phyloP scores from a whole-genome alignment of 2,113 vertebrate species.

The Glaucomys volans region DNA sequence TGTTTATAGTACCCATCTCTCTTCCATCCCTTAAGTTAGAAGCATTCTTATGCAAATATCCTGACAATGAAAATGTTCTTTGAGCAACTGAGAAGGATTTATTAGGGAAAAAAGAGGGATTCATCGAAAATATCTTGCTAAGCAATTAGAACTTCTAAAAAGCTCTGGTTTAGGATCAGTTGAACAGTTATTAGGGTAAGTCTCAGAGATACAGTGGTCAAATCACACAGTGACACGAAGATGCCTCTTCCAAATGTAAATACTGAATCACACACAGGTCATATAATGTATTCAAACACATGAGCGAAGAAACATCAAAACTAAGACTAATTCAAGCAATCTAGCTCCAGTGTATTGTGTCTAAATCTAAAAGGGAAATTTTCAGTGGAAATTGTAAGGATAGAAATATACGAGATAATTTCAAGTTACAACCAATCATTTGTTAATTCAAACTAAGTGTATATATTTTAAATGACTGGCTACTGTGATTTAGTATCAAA shows the following conservation, averaged over 20 bases:
- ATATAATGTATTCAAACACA: not conserved
- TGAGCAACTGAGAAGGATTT: conserved; percentile 2
- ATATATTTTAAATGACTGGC: not conserved
- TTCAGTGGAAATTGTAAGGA: not conserved
- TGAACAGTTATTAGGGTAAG: not conserved
- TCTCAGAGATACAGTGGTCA: not conserved
- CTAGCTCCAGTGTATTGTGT: not conserved
- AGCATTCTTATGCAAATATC: conserved; percentile 46
- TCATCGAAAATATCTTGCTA: not conserved
- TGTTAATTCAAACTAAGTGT: not conserved
- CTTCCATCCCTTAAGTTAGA: not conserved
- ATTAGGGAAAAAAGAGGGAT: not conserved
- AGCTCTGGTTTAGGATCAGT: not conserved
- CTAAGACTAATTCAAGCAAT: not conserved
- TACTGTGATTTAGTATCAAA: not conserved
- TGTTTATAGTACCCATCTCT: not conserved
- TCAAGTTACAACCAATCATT: not conserved
- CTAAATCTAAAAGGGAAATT: not conserved
- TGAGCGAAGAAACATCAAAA: not conserved
- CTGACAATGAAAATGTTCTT: conserved; percentile 28
- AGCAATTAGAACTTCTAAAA: not conserved
- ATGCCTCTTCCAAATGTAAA: not conserved
- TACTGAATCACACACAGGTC: not conserved
- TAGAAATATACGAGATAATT: not conserved
- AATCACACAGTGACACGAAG: not conserved